A percentile compares a stretch with the other conserved stretches of the same genome.
These are phyloP conservation scores for Unio delphinus DNA, from an alignment of 2,888 invertebrate genomes.

Conservation along the genomic window DNA sequence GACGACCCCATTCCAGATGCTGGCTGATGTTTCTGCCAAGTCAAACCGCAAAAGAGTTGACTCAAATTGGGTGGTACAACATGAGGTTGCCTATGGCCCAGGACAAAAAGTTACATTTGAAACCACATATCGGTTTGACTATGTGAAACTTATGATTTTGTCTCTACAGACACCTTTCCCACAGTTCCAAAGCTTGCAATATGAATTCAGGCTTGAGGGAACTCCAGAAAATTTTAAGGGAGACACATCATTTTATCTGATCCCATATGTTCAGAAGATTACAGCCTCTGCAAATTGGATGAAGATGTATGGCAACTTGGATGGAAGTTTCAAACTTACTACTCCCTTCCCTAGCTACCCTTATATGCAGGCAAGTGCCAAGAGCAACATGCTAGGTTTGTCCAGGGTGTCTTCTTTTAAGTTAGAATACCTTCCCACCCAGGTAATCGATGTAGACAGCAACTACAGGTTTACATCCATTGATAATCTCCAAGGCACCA, in stretches of 20 bases:
- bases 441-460: conserved; percentile 32
- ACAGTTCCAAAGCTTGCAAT: conserved; percentile 32
- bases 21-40: conserved; percentile 18
- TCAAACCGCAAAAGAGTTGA: conserved; percentile 33
- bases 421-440: conserved; percentile 44
- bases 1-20: conserved; percentile 37
- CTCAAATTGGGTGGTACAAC: conserved; percentile 36
- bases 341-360: conserved; percentile 40
- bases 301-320: conserved; percentile 22
- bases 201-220: conserved; percentile 31
- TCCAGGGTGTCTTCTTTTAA: conserved; percentile 26
- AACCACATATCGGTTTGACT: conserved; percentile 31
- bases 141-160: conserved; percentile 35
- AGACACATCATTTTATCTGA: conserved; percentile 29
- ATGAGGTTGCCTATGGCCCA: conserved; percentile 38
- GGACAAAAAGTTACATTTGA: conserved; percentile 35
- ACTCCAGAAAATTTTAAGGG: conserved; percentile 27
- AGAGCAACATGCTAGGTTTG: conserved; percentile 29
- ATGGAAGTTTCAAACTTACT: conserved; percentile 31
- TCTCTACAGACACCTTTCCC: conserved; percentile 47
- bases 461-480: conserved; percentile 30
- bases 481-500: conserved; percentile 34
- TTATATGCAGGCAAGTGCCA: conserved; percentile 35
- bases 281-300: conserved; percentile 26
- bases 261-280: conserved; percentile 34